Conservation (phyloP, 2,797 vertebrate species). For the Rhincodon typus region DNA sequence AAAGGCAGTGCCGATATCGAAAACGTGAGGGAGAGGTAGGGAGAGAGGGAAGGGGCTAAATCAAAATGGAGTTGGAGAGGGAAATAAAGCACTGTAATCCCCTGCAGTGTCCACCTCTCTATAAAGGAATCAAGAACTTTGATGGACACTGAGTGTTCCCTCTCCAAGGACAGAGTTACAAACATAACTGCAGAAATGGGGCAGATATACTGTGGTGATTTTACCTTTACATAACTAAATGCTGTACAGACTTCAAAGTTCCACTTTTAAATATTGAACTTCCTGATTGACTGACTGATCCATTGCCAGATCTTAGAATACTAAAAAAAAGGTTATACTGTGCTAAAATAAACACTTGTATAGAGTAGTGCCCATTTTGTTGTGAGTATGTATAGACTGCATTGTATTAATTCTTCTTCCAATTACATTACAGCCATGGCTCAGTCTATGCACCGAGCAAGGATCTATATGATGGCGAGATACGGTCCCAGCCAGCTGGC, state of each 20-base stretch:
- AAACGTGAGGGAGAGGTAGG: too few species aligned
- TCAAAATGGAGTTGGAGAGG: too few species aligned
- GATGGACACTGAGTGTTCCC: too few species aligned
- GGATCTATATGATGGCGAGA: slow-evolving; percentile 57
- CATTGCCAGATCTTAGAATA: neutral
- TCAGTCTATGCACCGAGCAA: slow-evolving; percentile 58
- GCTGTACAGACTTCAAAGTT: neutral
- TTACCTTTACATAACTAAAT: too few species aligned
- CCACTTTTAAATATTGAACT: neutral
- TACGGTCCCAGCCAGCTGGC: slow-evolving; percentile 57
- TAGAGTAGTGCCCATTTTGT: neutral
- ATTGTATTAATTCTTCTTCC: neutral
- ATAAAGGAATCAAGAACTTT: too few species aligned
- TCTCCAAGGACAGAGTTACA: too few species aligned
- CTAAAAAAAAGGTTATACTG: neutral
- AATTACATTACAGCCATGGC: slow-evolving; percentile 46
- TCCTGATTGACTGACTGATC: neutral
- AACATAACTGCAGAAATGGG: too few species aligned
- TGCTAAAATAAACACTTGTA: neutral
- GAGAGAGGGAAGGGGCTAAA: too few species aligned
- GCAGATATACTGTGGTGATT: too few species aligned
- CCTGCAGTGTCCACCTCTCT: too few species aligned
- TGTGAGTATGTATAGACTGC: neutral
- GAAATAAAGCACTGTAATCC: too few species aligned
- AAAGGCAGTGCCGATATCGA: too few species aligned